Evolutionary conservation across 2,113 vertebrate genomes (phyloP).

Genomic region (Etia nguti): DNA sequence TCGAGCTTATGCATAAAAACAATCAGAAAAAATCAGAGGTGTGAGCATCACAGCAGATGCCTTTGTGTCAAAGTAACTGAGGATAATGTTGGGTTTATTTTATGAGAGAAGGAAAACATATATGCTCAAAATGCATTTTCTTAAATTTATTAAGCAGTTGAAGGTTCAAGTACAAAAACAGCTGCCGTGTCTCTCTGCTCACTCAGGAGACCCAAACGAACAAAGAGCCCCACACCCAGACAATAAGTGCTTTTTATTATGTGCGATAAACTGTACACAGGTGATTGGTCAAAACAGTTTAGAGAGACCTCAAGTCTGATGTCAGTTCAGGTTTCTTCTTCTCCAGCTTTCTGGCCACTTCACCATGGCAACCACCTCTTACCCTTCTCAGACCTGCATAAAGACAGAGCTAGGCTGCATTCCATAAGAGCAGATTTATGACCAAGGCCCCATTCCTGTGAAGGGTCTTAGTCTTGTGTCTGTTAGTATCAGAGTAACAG

Average conservation of each 20-base stretch:
- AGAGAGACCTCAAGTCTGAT: neutral
- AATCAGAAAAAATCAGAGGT: no score
- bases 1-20: no score
- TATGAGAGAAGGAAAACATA: no score
- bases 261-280: neutral
- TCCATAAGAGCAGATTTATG: neutral
- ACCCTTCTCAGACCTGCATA: neutral
- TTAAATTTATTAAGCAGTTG: no score
- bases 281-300: neutral
- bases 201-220: neutral
- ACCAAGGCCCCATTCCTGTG: neutral
- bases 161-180: rapidly evolving
- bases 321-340: neutral
- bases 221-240: rapidly evolving
- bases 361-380: neutral
- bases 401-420: neutral
- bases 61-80: no score
- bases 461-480: neutral
- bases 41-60: no score
- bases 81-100: no score
- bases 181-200: neutral
- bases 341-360: neutral
- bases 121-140: no score
- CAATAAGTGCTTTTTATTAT: neutral
- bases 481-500: neutral